Conservation (phyloP, 2,888 invertebrate genomes). For the Argyresthia goedartella region DNA sequence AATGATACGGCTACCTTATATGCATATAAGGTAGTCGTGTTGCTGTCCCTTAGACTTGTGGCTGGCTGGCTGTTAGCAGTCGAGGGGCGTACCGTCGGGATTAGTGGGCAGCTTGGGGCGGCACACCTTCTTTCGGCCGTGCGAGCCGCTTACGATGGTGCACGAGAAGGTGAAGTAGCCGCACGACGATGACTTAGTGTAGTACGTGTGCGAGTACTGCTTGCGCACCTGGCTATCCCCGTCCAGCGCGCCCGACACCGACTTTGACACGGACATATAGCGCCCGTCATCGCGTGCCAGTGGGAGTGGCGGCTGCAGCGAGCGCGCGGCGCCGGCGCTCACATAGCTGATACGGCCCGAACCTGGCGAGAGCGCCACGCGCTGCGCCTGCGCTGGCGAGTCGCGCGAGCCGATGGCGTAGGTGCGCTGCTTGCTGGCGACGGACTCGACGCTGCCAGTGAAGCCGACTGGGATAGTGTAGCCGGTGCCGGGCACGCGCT, state of each 20-base stretch:
- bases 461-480: slow-evolving; percentile 78
- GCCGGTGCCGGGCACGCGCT: slow-evolving; percentile 75
- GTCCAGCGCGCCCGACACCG: slow-evolving; percentile 80
- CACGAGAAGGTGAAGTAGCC: slow-evolving; percentile 90
- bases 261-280: slow-evolving; percentile 85
- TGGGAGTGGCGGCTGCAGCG: slow-evolving; percentile 42
- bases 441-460: slow-evolving; percentile 76
- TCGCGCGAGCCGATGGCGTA: slow-evolving; percentile 68
- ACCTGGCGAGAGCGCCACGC: slow-evolving; percentile 67
- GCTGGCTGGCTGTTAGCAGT: slow-evolving; percentile 36
- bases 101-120: slow-evolving; percentile 84
- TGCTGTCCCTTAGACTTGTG: too few relatives aligned
- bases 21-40: too few relatives aligned
- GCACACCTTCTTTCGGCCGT: slow-evolving; percentile 85
- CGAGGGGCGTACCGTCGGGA: slow-evolving; percentile 79
- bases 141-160: slow-evolving; percentile 81
- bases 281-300: slow-evolving; percentile 69
- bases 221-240: slow-evolving; percentile 74
- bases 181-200: slow-evolving; percentile 88
- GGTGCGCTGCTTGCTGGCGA: slow-evolving; percentile 72
- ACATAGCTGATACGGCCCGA: slow-evolving; percentile 45
- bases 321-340: slow-evolving; percentile 39
- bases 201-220: slow-evolving; percentile 83
- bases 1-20: too few relatives aligned
- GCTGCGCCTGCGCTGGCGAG: slow-evolving; percentile 77